These are phyloP conservation scores for Pangasius sanitwongsei DNA, from an alignment of 2,797 vertebrate species.

Conservation along the genomic window DNA sequence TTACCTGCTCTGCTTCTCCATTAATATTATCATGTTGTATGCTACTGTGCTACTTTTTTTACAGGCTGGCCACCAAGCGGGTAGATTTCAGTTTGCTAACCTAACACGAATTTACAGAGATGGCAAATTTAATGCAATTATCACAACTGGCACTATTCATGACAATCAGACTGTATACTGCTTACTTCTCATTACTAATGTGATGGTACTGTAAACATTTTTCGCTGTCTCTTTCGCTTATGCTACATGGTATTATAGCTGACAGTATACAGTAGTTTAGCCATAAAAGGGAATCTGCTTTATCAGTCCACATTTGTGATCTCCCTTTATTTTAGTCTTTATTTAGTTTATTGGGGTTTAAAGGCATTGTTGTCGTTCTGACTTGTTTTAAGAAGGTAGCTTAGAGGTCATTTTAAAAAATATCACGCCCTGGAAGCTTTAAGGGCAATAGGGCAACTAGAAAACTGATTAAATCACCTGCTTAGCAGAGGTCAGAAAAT, in stretches of 20 bases:
- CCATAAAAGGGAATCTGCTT: background rate
- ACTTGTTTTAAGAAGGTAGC: background rate
- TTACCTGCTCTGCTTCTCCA: background rate
- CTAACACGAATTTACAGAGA: background rate
- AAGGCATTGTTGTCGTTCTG: background rate
- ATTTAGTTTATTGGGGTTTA: background rate
- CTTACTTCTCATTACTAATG: background rate
- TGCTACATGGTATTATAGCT: background rate
- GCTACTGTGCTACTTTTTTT: background rate
- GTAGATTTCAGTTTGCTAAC: background rate
- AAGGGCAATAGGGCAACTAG: background rate
- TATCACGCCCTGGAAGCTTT: background rate
- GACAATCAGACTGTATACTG: background rate
- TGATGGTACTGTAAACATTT: background rate
- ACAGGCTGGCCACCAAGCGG: background rate
- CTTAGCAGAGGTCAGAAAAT: too few relatives aligned
- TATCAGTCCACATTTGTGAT: background rate
- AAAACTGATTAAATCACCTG: background rate
- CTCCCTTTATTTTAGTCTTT: background rate
- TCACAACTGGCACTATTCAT: background rate
- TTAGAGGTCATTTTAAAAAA: background rate
- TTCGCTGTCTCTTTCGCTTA: background rate
- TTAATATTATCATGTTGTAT: background rate
- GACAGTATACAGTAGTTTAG: background rate
- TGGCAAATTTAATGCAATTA: background rate